Conservation (phyloP, 2,113 vertebrate genomes). For the Cyprinus carpio region DNA sequence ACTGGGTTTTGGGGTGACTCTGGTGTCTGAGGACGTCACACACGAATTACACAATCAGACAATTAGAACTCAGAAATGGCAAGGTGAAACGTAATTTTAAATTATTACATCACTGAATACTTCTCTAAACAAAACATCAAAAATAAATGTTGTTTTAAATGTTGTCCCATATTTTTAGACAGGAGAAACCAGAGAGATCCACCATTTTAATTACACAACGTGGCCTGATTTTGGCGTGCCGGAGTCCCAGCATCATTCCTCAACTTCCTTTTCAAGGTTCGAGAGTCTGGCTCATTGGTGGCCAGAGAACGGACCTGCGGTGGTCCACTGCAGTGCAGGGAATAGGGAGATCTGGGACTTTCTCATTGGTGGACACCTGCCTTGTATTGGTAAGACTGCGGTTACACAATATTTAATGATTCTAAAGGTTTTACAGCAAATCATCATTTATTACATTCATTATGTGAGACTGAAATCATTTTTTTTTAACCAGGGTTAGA, state of each 20-base stretch:
- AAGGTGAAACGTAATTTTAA: constrained; percentile 72
- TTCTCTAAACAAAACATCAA: background rate
- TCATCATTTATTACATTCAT: background rate
- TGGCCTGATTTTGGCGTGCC: constrained; percentile 99
- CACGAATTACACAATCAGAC: constrained; percentile 89
- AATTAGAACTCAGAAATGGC: constrained; percentile 87
- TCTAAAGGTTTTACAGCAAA: background rate
- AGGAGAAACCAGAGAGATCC: constrained; percentile 86
- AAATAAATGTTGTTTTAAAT: background rate
- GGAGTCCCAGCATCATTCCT: constrained; percentile 97
- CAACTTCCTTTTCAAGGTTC: constrained; percentile 94
- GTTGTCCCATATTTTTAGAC: constrained; percentile 71
- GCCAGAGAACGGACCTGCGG: constrained; percentile 83
- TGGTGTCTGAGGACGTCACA: constrained; percentile 89
- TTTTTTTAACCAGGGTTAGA: background rate
- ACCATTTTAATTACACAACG: constrained; percentile 98
- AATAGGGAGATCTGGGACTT: constrained; percentile 92
- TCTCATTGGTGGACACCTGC: constrained; percentile 94
- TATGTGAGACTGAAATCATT: background rate
- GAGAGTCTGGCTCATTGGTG: constrained; percentile 88
- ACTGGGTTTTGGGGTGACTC: constrained; percentile 89
- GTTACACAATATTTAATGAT: background rate
- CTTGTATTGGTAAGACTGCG: constrained; percentile 86
- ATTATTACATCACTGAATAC: background rate
- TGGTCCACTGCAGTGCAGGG: constrained; percentile 97